Percentiles rank a stretch among this genome's conserved stretches.
Conservation (phyloP, 2,113 vertebrate genomes). For the Oxygymnocypris stewartii region DNA sequence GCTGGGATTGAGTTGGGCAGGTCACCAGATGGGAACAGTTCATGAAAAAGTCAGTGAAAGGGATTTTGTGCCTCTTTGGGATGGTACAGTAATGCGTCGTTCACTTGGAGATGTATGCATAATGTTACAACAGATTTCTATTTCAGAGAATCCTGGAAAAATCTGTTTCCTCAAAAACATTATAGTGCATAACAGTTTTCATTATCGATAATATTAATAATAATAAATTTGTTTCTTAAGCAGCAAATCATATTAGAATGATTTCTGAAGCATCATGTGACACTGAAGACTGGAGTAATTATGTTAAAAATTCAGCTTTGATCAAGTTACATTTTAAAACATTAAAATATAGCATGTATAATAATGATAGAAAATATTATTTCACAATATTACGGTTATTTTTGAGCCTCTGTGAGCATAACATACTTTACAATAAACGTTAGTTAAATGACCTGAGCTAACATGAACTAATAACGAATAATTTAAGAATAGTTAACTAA, state of each 20-base stretch:
- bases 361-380: neutral
- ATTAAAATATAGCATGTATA: neutral
- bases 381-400: neutral
- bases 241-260: neutral
- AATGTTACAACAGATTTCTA: neutral
- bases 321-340: neutral
- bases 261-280: neutral
- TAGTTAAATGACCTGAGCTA: neutral
- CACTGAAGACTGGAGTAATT: neutral
- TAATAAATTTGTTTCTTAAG: neutral
- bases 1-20: too few relatives aligned
- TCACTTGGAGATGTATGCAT: neutral
- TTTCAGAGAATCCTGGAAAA: neutral
- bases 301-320: neutral
- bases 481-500: too few relatives aligned
- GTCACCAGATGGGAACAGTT: too few relatives aligned
- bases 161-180: neutral
- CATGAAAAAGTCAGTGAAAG: too few relatives aligned
- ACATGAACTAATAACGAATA: neutral
- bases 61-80: too few relatives aligned
- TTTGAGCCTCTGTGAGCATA: neutral
- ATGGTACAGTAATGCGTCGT: too few relatives aligned
- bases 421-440: neutral
- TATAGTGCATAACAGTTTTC: neutral
- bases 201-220: neutral